Percentiles rank a stretch among this genome's conserved stretches.
phyloP scores from a whole-genome alignment of 2,113 vertebrate species.

The Seriola quinqueradiata region DNA sequence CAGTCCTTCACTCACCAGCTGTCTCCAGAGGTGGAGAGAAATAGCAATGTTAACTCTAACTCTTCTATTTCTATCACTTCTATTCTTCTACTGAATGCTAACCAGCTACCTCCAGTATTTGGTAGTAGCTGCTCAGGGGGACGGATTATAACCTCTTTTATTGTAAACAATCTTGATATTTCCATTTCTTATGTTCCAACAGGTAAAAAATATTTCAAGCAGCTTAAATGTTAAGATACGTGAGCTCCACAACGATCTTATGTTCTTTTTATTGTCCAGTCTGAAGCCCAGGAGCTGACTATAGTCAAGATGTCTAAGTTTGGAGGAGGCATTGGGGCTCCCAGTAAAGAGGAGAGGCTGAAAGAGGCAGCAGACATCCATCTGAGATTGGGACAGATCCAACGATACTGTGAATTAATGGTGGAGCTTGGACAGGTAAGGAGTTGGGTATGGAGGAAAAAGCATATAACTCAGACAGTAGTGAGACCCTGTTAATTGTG shows the following conservation, averaged over 20 bases:
- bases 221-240: background rate
- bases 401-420: slow-evolving; percentile 98
- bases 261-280: slow-evolving; percentile 78
- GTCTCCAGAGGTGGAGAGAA: no score
- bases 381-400: slow-evolving; percentile 94
- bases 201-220: no score
- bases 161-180: no score
- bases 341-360: slow-evolving; percentile 95
- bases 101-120: no score
- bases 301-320: slow-evolving; percentile 99
- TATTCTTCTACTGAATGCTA: no score
- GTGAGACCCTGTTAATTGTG: background rate
- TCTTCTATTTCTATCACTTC: no score
- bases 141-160: no score
- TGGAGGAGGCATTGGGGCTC: slow-evolving; percentile 95
- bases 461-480: background rate
- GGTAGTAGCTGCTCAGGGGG: no score
- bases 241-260: background rate
- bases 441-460: slow-evolving; percentile 54
- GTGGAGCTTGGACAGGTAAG: slow-evolving; percentile 96
- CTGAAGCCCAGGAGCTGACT: slow-evolving; percentile 96
- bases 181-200: no score
- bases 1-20: no score
- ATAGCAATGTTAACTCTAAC: no score
- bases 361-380: slow-evolving; percentile 96